Percentiles rank a stretch among this genome's conserved stretches.
Evolutionary conservation across 2,113 vertebrate genomes (phyloP).

Genomic region (Chloebia gouldiae): DNA sequence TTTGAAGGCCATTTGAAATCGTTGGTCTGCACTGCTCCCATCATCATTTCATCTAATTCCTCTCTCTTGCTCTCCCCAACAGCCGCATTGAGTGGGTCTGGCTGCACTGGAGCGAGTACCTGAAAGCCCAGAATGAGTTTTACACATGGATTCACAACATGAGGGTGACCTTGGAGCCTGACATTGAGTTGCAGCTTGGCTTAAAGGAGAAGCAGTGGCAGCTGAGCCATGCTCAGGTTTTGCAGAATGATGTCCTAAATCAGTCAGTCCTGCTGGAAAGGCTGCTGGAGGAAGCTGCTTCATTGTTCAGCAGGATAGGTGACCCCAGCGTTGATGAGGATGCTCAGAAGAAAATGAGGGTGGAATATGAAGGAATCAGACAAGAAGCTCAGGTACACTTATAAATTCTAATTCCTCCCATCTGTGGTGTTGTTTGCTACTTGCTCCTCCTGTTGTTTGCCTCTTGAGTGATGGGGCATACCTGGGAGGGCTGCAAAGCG

Average conservation of each 20-base stretch:
- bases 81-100: constrained; percentile 98
- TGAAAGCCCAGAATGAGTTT: constrained; percentile 88
- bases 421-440: not conserved
- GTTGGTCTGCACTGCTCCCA: not conserved
- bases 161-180: constrained; percentile 75
- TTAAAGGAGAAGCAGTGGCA: constrained; percentile 93
- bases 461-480: not conserved
- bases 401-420: not conserved
- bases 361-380: constrained; percentile 78
- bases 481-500: not conserved
- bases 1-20: not conserved
- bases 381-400: constrained; percentile 81
- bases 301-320: constrained; percentile 83
- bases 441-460: not conserved
- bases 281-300: constrained; percentile 86
- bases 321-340: constrained; percentile 85
- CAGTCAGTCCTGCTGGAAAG: constrained; percentile 83
- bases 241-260: constrained; percentile 77
- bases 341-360: constrained; percentile 80
- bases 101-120: constrained; percentile 95
- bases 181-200: constrained; percentile 85
- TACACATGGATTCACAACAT: constrained; percentile 83
- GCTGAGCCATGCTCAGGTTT: constrained; percentile 83
- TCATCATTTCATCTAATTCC: not conserved
- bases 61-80: not conserved